phyloP scores from a whole-genome alignment of 2,888 invertebrate genomes.

The Alitta virens region DNA sequence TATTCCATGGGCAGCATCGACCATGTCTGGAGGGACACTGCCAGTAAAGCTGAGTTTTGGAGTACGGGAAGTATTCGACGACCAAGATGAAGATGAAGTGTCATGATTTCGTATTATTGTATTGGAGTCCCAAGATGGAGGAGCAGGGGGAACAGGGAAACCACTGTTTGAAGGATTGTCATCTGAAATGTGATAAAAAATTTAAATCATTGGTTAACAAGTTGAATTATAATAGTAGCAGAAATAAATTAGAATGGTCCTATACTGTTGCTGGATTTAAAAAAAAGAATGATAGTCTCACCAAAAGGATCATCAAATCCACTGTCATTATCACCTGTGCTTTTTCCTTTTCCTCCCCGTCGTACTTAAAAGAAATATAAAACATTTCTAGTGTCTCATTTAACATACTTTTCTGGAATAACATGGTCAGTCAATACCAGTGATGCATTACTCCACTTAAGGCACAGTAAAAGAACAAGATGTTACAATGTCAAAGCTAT shows the following conservation, averaged over 20 bases:
- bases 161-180: background rate
- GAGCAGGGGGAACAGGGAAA: background rate
- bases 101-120: background rate
- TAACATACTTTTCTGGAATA: no score
- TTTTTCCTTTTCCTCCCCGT: background rate
- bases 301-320: conserved; percentile 5
- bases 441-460: no score
- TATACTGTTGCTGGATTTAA: no score
- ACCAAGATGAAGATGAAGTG: no score
- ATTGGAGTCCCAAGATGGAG: background rate
- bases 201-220: background rate
- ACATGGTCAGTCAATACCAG: no score
- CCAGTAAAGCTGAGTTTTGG: background rate
- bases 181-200: background rate
- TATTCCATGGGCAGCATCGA: background rate
- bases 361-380: background rate
- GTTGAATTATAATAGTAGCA: no score
- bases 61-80: background rate
- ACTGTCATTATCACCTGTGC: conserved; percentile 3
- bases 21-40: background rate
- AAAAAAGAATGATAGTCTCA: no score
- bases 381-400: no score
- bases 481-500: no score
- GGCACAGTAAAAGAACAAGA: no score
- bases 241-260: no score